Evolutionary conservation across 2,113 vertebrate species (phyloP).

Genomic region (Columba janthina): DNA sequence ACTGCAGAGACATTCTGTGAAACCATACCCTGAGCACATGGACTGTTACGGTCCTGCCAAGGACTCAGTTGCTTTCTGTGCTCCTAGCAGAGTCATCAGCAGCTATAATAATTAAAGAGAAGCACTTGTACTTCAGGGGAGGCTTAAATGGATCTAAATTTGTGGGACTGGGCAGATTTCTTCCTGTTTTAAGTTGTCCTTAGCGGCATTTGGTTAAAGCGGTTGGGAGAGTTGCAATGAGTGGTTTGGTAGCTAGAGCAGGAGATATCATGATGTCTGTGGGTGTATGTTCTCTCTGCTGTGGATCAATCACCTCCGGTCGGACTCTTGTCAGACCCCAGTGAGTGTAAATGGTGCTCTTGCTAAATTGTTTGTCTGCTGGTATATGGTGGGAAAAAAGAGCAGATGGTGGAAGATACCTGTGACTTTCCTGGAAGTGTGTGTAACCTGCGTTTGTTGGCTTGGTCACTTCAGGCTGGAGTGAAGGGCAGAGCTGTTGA

Average conservation of each 20-base stretch:
- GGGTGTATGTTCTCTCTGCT: not conserved
- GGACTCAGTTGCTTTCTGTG: not conserved
- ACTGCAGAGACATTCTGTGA: not conserved
- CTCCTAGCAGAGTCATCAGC: not conserved
- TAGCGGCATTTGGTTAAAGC: not conserved
- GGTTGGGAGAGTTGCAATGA: not conserved
- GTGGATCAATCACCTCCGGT: not conserved
- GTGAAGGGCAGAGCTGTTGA: not conserved
- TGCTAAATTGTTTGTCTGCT: not conserved
- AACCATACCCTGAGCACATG: fast-evolving
- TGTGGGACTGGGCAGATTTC: not conserved
- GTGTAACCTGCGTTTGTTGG: not conserved
- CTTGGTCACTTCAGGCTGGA: not conserved
- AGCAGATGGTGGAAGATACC: not conserved
- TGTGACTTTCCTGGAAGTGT: not conserved
- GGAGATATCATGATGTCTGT: not conserved
- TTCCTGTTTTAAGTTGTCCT: not conserved
- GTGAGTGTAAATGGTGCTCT: not conserved
- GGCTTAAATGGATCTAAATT: not conserved
- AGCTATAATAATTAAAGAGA: not conserved
- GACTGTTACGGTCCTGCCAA: not conserved
- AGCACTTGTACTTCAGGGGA: not conserved
- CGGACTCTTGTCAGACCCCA: not conserved
- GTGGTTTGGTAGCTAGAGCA: not conserved
- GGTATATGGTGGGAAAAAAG: not conserved